Base-by-base conservation (phyloP, 2,888 invertebrate species). In the Spodoptera littoralis region DNA sequence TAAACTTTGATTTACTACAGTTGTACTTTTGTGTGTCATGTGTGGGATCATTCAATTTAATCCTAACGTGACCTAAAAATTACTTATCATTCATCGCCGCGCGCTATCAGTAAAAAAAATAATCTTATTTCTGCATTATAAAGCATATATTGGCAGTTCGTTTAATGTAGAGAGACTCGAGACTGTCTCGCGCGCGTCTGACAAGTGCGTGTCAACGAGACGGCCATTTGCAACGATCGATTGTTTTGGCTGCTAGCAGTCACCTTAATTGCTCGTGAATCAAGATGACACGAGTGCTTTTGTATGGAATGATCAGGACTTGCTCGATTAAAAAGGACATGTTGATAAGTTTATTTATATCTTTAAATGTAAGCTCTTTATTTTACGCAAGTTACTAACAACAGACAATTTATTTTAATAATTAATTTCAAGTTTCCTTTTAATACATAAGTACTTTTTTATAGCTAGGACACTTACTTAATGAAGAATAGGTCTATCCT, bases 191-290 rank as follows among this genome's bases (percentile, higher is more conserved):
- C 76, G 74, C 70, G 59, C 75, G 81, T 83, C 81, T 83, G 84
- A 74, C 79, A 71, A 77, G 76, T 78, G 84, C 80, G 85, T 84
- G 81, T 80, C 85, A 84, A 85, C 88, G 85, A 88, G 88, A 84
- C 87, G 87, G 80, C 89, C 92, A 92, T 91, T 93, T 91, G 89
- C 83, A 88, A 79, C 89, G 93, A 94, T 94, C 92, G 94, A 94
- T 94, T 94, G 94, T 93, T 94, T 93, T 90, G 94, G 94, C 94
- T 94, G 93, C 90, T 86, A 83, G 88, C 79, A 90, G 90, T 85
- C 92, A 87, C 90, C 93, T 92, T 94, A 94, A 94, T 94, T 94
- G 94, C 90, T 89, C 86, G 82, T 86, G 90, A 92, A 92, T 94
- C 90, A 92, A 91, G 91, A 88, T 88, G 92, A 89, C 90, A 89